phyloP scores from a whole-genome alignment of 53 echinoderm and acorn worm genomes.

The Hippasteria phrygiana region DNA sequence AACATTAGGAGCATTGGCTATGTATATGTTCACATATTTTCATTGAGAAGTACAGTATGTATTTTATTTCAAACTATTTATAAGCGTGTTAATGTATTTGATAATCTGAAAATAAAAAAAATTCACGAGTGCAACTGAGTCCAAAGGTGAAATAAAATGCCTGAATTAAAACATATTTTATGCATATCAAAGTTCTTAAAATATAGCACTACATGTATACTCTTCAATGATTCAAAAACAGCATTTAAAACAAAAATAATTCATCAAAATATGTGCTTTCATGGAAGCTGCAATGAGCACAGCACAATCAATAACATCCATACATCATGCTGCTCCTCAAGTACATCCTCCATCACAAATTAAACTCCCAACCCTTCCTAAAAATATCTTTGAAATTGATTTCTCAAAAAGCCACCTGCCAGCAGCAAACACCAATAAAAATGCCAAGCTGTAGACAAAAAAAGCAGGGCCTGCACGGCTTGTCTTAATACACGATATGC shows the following conservation, averaged over 20 bases:
- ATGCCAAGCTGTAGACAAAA: background rate
- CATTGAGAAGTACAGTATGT: too few relatives aligned
- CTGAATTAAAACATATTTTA: too few relatives aligned
- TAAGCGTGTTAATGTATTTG: too few relatives aligned
- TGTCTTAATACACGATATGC: conserved; percentile 42
- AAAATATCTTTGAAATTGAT: conserved; percentile 10
- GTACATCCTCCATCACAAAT: background rate
- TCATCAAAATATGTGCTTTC: background rate
- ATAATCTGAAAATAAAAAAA: too few relatives aligned
- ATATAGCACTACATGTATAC: too few relatives aligned
- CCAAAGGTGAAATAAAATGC: too few relatives aligned
- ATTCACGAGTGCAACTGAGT: too few relatives aligned
- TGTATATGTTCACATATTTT: too few relatives aligned
- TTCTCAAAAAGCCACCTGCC: conserved; percentile 13
- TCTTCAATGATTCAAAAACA: too few relatives aligned
- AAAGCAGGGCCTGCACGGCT: background rate
- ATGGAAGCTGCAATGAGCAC: background rate
- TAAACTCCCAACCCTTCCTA: background rate
- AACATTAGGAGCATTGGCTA: too few relatives aligned
- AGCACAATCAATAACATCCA: conserved; percentile 1
- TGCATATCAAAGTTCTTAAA: too few relatives aligned
- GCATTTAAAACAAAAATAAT: background rate
- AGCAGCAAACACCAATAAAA: conserved; percentile 33
- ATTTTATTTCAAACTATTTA: too few relatives aligned
- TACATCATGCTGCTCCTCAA: background rate